A percentile compares a stretch with the other conserved stretches of the same genome.
Evolutionary conservation across 2,113 vertebrate genomes (phyloP).

Genomic region (Bubo scandiacus): DNA sequence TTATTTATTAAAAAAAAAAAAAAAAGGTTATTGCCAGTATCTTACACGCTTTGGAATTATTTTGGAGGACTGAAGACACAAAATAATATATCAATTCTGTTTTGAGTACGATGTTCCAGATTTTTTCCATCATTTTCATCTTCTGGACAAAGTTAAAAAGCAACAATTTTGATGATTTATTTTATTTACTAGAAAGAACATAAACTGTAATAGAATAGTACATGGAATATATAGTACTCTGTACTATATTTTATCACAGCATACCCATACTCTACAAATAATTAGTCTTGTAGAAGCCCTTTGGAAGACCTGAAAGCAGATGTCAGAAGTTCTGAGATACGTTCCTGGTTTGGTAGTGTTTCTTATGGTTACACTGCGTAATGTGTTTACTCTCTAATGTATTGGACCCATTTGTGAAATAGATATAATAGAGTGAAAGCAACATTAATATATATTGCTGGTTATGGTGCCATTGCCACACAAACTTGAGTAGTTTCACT

Average conservation of each 20-base stretch:
- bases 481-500: background rate
- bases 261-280: background rate
- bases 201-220: background rate
- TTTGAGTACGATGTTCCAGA: background rate
- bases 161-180: background rate
- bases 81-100: background rate
- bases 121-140: background rate
- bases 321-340: background rate
- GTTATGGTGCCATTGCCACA: background rate
- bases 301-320: background rate
- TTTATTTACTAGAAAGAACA: background rate
- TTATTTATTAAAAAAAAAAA: background rate
- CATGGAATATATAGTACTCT: background rate
- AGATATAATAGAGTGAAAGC: background rate
- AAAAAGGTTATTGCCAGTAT: background rate
- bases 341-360: background rate
- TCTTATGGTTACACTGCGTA: background rate
- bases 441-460: background rate
- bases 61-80: background rate
- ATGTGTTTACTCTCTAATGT: background rate
- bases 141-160: background rate
- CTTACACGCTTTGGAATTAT: background rate
- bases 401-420: background rate
- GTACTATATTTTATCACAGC: background rate
- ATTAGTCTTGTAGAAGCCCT: background rate